phyloP scores from a whole-genome alignment of 2,888 invertebrate genomes.

The Atethmia centrago region DNA sequence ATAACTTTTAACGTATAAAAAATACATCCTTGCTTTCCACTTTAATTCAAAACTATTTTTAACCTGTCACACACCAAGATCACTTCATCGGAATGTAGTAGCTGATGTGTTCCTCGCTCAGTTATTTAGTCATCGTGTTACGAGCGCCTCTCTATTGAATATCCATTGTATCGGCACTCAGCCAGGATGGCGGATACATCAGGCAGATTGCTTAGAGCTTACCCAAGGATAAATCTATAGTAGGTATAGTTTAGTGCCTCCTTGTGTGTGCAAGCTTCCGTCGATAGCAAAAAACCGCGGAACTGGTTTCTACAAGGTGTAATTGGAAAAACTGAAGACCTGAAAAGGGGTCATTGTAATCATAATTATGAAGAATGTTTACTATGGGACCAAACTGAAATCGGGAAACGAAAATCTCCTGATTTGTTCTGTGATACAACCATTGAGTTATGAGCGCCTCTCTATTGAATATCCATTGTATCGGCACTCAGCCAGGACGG shows the following conservation, averaged over 20 bases:
- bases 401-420: neutral
- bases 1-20: neutral
- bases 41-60: neutral
- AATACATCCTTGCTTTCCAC: neutral
- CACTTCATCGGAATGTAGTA: constrained; percentile 12
- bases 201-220: constrained; percentile 45
- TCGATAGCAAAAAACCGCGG: neutral
- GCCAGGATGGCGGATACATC: constrained; percentile 43
- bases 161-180: constrained; percentile 35
- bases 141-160: constrained; percentile 29
- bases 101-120: neutral
- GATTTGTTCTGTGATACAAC: constrained; percentile 9
- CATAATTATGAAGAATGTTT: neutral
- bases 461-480: constrained; percentile 40
- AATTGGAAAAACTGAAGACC: neutral
- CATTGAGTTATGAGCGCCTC: constrained; percentile 5
- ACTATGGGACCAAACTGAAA: neutral
- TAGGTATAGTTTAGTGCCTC: neutral
- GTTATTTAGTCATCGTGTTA: constrained; percentile 8
- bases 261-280: neutral
- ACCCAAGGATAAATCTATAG: neutral
- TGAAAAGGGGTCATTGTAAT: neutral
- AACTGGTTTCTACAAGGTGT: neutral
- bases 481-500: constrained; percentile 7
- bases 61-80: too few relatives aligned